Conservation (phyloP, 2,888 invertebrate species). For the Agrochola macilenta region DNA sequence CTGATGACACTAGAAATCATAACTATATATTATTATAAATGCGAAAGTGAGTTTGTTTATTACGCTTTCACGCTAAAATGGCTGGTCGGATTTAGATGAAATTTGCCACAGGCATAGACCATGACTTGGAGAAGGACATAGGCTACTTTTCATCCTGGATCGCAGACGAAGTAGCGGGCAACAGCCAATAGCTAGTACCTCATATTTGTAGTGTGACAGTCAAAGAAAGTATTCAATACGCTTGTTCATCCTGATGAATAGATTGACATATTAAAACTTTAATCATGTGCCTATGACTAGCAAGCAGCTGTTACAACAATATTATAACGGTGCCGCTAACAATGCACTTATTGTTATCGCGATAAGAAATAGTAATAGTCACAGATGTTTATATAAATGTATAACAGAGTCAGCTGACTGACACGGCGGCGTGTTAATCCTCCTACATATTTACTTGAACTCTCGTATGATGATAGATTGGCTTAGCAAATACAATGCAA, state of each 20-base stretch:
- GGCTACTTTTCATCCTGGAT: too few species aligned
- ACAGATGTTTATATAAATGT: conserved; percentile 31
- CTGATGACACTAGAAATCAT: too few species aligned
- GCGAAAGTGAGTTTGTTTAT: too few species aligned
- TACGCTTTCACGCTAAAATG: too few species aligned
- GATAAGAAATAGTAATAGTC: not conserved
- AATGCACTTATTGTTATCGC: conserved; percentile 24
- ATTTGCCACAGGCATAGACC: too few species aligned
- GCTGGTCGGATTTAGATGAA: too few species aligned
- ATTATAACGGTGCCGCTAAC: conserved; percentile 9
- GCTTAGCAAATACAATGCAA: conserved; percentile 5
- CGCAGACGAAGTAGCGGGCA: too few species aligned
- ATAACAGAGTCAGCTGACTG: conserved; percentile 1
- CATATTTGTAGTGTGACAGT: not conserved
- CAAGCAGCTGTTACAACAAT: conserved; percentile 28
- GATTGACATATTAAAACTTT: not conserved
- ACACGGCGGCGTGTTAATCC: not conserved
- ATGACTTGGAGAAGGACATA: too few species aligned
- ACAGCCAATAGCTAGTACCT: too few species aligned
- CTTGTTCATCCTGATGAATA: not conserved
- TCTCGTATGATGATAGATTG: conserved; percentile 1
- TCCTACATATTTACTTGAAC: not conserved
- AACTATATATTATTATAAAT: too few species aligned
- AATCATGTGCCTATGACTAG: not conserved
- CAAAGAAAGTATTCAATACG: not conserved